phyloP scores from a whole-genome alignment of 1,140 invertebrate species.

The Anoplolepis gracilipes region DNA sequence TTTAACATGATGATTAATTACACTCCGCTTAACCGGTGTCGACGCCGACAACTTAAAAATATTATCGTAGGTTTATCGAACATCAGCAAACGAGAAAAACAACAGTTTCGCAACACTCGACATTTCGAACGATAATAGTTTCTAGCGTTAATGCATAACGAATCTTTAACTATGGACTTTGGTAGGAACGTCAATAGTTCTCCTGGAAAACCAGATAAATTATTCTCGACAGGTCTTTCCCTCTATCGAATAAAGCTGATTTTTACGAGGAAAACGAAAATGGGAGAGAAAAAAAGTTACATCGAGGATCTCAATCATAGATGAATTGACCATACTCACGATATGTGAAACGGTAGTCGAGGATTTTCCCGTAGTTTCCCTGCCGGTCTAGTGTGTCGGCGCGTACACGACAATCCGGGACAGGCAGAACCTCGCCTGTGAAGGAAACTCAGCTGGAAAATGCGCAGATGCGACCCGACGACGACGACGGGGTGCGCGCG shows the following conservation, averaged over 20 bases:
- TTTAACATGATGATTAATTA: constrained; percentile 36
- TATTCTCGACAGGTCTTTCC: constrained; percentile 1
- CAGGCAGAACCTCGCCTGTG: constrained; percentile 76
- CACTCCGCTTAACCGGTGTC: constrained; percentile 4
- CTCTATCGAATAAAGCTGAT: background rate
- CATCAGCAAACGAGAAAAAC: background rate
- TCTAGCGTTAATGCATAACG: background rate
- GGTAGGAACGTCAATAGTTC: constrained; percentile 26
- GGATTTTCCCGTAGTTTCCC: constrained; percentile 48
- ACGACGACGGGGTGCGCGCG: constrained; percentile 32
- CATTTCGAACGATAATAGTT: background rate
- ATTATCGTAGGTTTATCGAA: constrained; percentile 15
- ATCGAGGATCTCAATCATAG: background rate
- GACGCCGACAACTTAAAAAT: constrained; percentile 13
- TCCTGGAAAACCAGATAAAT: constrained; percentile 11
- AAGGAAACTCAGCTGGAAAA: constrained; percentile 75
- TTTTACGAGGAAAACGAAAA: background rate
- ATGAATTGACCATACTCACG: constrained; percentile 59
- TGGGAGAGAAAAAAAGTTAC: no score
- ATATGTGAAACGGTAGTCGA: constrained; percentile 66
- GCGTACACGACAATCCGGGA: constrained; percentile 71
- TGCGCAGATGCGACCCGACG: constrained; percentile 77
- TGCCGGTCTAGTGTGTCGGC: constrained; percentile 62
- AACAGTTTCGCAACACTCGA: background rate
- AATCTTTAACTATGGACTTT: background rate